phyloP scores from a whole-genome alignment of 1,140 invertebrate genomes.

The Dendrolimus kikuchii region DNA sequence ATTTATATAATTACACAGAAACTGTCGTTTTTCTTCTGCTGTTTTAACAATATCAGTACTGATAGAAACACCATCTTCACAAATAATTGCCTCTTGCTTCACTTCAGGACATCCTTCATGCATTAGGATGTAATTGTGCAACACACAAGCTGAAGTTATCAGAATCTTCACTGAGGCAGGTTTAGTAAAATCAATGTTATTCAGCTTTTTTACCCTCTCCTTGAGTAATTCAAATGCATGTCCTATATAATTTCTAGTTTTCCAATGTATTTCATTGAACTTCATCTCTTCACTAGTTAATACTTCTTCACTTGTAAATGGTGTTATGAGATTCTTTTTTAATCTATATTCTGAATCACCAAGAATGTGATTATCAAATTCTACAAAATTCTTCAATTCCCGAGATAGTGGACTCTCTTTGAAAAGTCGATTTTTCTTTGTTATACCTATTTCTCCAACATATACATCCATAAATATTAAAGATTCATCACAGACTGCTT shows the following conservation, averaged over 20 bases:
- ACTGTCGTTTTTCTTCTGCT: slow-evolving; percentile 53
- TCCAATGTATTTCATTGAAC: slow-evolving; percentile 59
- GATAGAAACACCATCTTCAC: slow-evolving; percentile 47
- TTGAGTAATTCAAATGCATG: slow-evolving; percentile 54
- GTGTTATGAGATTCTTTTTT: slow-evolving; percentile 51
- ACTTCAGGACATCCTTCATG: slow-evolving; percentile 48
- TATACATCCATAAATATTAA: slow-evolving; percentile 54
- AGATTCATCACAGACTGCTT: slow-evolving; percentile 63
- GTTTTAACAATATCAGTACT: slow-evolving; percentile 49
- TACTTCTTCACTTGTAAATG: slow-evolving; percentile 49
- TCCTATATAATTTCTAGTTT: slow-evolving; percentile 44
- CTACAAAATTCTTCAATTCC: slow-evolving; percentile 49
- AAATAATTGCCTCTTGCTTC: slow-evolving; percentile 45
- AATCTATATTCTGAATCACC: slow-evolving; percentile 55
- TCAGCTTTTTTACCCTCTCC: slow-evolving; percentile 51
- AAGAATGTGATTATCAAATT: slow-evolving; percentile 59
- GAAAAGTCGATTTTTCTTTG: slow-evolving; percentile 47
- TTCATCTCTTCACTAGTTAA: slow-evolving; percentile 57
- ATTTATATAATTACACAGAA: slow-evolving; percentile 64
- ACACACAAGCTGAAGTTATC: slow-evolving; percentile 46
- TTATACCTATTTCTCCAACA: slow-evolving; percentile 42
- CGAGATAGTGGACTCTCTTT: slow-evolving; percentile 43
- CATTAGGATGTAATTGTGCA: slow-evolving; percentile 58
- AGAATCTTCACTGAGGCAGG: slow-evolving; percentile 35
- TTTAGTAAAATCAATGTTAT: slow-evolving; percentile 46